Percentiles rank a stretch among this genome's conserved stretches.
These are phyloP conservation scores for Cephalotes varians DNA, from an alignment of 2,888 invertebrate genomes.

Conservation along the genomic window DNA sequence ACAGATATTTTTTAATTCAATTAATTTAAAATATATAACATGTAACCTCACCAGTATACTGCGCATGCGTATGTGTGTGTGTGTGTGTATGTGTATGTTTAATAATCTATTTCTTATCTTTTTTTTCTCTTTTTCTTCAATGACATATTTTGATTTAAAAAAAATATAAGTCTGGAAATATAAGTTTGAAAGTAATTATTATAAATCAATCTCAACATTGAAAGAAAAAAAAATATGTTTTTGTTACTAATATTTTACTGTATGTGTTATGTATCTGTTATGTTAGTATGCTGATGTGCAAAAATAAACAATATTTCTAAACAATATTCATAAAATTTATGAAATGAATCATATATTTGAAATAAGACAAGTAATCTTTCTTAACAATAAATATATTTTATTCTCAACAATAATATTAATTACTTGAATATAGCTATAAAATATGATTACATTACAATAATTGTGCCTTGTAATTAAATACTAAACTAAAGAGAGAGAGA, in stretches of 20 bases:
- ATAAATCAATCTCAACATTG: not conserved
- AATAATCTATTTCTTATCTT: too few relatives aligned
- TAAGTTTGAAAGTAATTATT: not conserved
- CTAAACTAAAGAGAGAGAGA: not conserved
- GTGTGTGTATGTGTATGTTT: not conserved
- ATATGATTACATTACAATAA: conserved; percentile 10
- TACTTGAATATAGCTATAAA: not conserved
- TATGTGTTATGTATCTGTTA: not conserved
- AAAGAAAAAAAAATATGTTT: not conserved
- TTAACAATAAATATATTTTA: conserved; percentile 53
- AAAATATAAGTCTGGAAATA: not conserved
- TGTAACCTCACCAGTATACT: not conserved
- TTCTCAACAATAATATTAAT: conserved; percentile 9
- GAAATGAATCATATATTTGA: conserved; percentile 64
- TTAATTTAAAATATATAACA: not conserved
- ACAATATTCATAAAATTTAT: conserved; percentile 59
- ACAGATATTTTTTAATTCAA: not conserved
- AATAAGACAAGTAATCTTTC: conserved; percentile 59
- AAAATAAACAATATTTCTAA: conserved; percentile 54
- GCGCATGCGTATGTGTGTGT: not conserved
- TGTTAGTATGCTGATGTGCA: conserved; percentile 4
- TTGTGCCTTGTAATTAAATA: not conserved
- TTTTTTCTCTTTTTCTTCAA: not conserved
- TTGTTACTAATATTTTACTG: not conserved
- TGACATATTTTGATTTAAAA: conserved; percentile 9